These are phyloP conservation scores for Drosophila trapezifrons DNA, from an alignment of 1,140 invertebrate genomes.

Conservation along the genomic window DNA sequence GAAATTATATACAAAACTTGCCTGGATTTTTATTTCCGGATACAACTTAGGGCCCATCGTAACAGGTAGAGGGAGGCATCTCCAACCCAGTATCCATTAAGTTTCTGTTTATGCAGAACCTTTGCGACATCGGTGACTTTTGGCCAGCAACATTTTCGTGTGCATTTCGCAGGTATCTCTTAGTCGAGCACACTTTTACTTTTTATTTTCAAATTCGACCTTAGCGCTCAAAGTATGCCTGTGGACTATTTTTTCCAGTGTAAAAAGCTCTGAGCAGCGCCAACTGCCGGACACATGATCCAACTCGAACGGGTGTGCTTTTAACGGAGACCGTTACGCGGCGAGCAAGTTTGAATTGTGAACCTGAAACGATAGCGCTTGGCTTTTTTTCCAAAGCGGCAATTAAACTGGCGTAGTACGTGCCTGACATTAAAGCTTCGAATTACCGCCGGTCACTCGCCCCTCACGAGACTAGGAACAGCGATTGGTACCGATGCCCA, in stretches of 20 bases:
- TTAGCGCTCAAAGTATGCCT: too few relatives aligned
- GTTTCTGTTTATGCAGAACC: too few relatives aligned
- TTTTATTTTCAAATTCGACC: too few relatives aligned
- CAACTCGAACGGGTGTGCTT: neutral
- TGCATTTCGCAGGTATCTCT: too few relatives aligned
- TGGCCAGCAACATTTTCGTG: too few relatives aligned
- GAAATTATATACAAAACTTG: conserved; percentile 19
- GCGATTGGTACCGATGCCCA: conserved; percentile 1
- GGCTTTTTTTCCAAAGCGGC: conserved; percentile 1
- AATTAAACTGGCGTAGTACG: conserved; percentile 20
- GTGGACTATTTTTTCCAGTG: neutral
- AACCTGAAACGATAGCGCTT: neutral
- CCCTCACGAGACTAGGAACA: conserved; percentile 18
- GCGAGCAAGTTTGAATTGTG: neutral
- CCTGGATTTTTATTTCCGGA: neutral
- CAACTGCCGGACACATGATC: neutral
- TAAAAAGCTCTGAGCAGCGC: conserved; percentile 18
- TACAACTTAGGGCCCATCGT: too few relatives aligned
- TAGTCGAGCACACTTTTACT: too few relatives aligned
- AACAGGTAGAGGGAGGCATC: too few relatives aligned
- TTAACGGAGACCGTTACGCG: neutral
- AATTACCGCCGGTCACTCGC: conserved; percentile 9
- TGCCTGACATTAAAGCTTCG: conserved; percentile 4
- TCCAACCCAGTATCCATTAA: too few relatives aligned
- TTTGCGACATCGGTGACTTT: too few relatives aligned